phyloP scores from a whole-genome alignment of 2,113 vertebrate species.

The Phyllopteryx taeniolatus region DNA sequence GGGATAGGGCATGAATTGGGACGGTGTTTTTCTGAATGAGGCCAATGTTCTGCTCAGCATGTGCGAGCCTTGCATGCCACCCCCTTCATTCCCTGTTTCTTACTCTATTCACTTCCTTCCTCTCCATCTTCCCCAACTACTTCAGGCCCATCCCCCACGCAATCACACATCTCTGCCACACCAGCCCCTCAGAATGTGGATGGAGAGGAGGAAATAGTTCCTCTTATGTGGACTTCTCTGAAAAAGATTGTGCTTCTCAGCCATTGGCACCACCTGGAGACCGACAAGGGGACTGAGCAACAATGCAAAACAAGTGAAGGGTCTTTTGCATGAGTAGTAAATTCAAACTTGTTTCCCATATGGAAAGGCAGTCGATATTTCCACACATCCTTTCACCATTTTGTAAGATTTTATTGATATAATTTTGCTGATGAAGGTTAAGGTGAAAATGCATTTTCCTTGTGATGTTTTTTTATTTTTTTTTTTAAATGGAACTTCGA shows the following conservation, averaged over 20 bases:
- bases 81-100: conserved; percentile 58
- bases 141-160: conserved; percentile 65
- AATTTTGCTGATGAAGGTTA: background rate
- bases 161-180: conserved; percentile 61
- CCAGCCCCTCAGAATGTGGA: conserved; percentile 51
- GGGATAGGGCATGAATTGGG: conserved; percentile 58
- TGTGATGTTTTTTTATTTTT: background rate
- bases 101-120: conserved; percentile 73
- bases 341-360: background rate
- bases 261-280: conserved; percentile 62
- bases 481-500: background rate
- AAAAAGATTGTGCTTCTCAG: conserved; percentile 46
- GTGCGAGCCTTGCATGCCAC: conserved; percentile 69
- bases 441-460: background rate
- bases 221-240: conserved; percentile 14
- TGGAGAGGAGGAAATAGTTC: conserved; percentile 52
- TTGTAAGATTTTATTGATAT: background rate
- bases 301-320: conserved; percentile 19
- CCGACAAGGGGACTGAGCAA: conserved; percentile 31
- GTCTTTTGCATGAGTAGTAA: background rate
- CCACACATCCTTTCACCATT: background rate
- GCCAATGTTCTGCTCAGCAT: conserved; percentile 77
- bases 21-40: conserved; percentile 72
- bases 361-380: background rate
- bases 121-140: conserved; percentile 65